Conservation (phyloP, 2,113 vertebrate species). For the Pelusios castaneus region DNA sequence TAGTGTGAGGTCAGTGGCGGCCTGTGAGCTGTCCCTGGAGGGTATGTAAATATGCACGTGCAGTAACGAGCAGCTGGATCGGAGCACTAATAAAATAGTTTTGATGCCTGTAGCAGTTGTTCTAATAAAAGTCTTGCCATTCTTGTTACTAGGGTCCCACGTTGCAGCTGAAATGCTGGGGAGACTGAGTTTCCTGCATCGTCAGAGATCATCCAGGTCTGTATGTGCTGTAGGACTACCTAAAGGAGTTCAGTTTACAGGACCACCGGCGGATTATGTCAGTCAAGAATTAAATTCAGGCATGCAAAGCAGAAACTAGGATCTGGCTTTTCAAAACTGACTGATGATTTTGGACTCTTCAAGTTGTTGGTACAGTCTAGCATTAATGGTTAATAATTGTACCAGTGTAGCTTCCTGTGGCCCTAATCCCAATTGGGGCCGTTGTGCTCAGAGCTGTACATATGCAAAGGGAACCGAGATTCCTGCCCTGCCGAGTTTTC, state of each 20-base stretch:
- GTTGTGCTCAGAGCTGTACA: rapidly evolving
- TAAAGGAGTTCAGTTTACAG: not conserved
- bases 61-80: not conserved
- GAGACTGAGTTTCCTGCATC: not conserved
- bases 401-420: not conserved
- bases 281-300: not conserved
- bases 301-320: not conserved
- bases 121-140: not conserved
- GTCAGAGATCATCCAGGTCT: not conserved
- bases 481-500: rapidly evolving
- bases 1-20: too few relatives aligned
- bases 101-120: not conserved
- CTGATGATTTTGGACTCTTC: too few relatives aligned
- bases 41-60: not conserved
- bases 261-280: too few relatives aligned
- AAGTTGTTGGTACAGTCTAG: not conserved
- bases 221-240: too few relatives aligned
- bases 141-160: not conserved
- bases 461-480: rapidly evolving
- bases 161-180: not conserved
- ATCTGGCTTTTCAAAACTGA: not conserved
- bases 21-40: not conserved
- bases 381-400: not conserved
- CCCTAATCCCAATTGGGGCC: not conserved
- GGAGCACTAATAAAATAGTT: not conserved